Percentiles rank a stretch among this genome's conserved stretches.
Evolutionary conservation across 2,888 invertebrate genomes (phyloP).

Genomic region (Rhyacophila evoluta): DNA sequence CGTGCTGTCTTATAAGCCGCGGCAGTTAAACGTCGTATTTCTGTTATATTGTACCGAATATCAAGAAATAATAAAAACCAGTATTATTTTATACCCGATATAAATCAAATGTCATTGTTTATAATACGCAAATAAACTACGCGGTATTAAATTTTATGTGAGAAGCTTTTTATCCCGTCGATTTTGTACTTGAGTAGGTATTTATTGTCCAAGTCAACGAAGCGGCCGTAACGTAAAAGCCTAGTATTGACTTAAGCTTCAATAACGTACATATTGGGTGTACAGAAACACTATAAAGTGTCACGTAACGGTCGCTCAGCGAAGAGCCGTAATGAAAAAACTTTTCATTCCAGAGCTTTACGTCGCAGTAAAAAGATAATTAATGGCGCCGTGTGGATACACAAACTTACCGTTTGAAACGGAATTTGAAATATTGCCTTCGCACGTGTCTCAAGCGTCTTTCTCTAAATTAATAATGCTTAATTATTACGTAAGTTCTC

Average conservation of each 20-base stretch:
- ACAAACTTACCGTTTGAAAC: not conserved
- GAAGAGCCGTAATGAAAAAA: not conserved
- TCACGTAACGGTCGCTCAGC: conserved; percentile 7
- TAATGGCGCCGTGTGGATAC: not conserved
- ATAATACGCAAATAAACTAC: too few species aligned
- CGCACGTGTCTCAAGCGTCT: too few species aligned
- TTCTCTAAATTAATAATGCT: too few species aligned
- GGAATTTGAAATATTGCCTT: not conserved
- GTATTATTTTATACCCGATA: too few species aligned
- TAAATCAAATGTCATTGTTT: too few species aligned
- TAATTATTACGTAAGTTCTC: too few species aligned
- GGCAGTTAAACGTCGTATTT: too few species aligned
- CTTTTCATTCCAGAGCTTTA: not conserved
- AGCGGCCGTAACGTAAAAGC: not conserved
- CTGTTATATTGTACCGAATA: too few species aligned
- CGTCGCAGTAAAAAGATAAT: not conserved
- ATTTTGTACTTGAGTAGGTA: conserved; percentile 1
- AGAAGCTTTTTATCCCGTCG: not conserved
- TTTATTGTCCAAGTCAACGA: conserved; percentile 1
- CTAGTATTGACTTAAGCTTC: not conserved
- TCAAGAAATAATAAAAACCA: too few species aligned
- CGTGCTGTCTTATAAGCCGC: too few species aligned
- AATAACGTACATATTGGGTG: not conserved
- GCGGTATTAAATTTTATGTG: too few species aligned
- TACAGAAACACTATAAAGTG: not conserved